phyloP scores from a whole-genome alignment of 2,113 vertebrate genomes.

The Anas platyrhynchos region DNA sequence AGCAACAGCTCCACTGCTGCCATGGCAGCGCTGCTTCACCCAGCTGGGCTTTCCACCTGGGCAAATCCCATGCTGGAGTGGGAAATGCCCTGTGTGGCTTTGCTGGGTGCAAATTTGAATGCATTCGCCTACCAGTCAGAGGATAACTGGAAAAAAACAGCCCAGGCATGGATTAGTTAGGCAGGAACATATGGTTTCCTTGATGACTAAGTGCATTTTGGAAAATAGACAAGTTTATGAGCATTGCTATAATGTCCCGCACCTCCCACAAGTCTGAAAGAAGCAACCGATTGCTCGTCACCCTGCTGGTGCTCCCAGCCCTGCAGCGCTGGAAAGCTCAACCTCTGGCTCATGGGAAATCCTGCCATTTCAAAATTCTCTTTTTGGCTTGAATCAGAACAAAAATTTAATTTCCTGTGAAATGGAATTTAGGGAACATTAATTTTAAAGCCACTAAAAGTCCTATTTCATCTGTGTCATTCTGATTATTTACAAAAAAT shows the following conservation, averaged over 20 bases:
- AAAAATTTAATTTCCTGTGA: slow-evolving; percentile 30
- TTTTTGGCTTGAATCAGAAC: neutral
- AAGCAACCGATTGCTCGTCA: rapidly evolving
- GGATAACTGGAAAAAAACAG: neutral
- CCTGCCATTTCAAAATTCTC: neutral
- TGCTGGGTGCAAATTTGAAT: neutral
- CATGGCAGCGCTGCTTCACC: rapidly evolving
- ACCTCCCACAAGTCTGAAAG: neutral
- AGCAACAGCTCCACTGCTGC: neutral
- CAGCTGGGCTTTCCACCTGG: rapidly evolving
- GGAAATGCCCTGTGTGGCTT: rapidly evolving
- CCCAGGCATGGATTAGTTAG: neutral
- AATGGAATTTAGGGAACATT: slow-evolving; percentile 5
- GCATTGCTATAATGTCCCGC: neutral
- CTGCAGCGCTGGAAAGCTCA: neutral
- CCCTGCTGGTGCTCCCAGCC: rapidly evolving
- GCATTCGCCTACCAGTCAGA: neutral
- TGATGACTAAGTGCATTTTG: neutral
- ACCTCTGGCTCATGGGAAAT: neutral
- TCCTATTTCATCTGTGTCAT: neutral
- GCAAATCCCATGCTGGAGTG: neutral
- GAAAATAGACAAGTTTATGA: rapidly evolving
- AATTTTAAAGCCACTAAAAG: neutral
- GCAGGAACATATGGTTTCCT: neutral
- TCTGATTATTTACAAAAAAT: slow-evolving; percentile 23